Evolutionary conservation across 1,140 invertebrate species (phyloP).

Genomic region (Heliothis virescens): DNA sequence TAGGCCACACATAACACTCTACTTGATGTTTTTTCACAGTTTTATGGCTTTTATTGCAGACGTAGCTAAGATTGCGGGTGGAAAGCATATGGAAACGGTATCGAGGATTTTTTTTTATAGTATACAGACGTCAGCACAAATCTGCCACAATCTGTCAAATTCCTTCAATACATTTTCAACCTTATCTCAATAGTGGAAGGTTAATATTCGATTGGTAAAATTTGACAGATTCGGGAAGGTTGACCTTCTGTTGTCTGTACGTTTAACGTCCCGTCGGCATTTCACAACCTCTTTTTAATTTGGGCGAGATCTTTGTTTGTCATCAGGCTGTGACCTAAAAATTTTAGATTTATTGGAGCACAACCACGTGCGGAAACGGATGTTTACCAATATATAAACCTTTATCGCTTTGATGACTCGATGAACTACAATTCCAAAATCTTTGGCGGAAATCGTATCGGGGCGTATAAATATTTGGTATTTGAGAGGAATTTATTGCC

Average conservation of each 20-base stretch:
- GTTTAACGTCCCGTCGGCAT: not conserved
- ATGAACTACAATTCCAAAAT: not conserved
- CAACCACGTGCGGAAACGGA: constrained; percentile 6
- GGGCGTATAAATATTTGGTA: constrained; percentile 35
- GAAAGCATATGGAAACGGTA: not conserved
- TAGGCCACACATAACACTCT: constrained; percentile 10
- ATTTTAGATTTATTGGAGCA: not conserved
- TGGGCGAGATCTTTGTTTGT: not conserved
- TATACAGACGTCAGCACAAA: no score
- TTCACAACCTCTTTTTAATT: not conserved
- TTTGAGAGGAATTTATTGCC: not conserved
- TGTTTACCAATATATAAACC: constrained; percentile 16
- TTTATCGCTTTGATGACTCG: constrained; percentile 5
- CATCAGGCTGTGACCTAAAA: not conserved
- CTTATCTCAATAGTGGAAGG: no score
- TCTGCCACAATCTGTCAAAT: no score
- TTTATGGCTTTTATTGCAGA: not conserved
- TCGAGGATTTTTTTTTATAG: not conserved
- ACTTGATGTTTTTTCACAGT: not conserved
- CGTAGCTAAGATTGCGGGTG: not conserved
- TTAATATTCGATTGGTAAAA: no score
- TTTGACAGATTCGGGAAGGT: no score
- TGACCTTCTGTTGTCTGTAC: no score
- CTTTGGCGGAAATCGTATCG: constrained; percentile 16
- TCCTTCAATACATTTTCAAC: no score